These are phyloP conservation scores for Lepus americanus DNA, from an alignment of 2,113 vertebrate species.

Conservation along the genomic window DNA sequence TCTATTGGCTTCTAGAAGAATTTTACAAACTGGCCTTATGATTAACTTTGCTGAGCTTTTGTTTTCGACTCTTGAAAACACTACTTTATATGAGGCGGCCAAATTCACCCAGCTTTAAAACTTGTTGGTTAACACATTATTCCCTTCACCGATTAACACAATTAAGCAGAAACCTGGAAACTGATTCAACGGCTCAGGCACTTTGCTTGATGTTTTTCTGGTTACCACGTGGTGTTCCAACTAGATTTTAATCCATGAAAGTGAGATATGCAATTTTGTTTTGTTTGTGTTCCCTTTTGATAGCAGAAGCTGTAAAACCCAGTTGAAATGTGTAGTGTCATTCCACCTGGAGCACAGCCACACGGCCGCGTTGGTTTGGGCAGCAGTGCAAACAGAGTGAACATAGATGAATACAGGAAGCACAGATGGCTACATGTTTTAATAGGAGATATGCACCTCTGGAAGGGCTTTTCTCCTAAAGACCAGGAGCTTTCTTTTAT, in stretches of 20 bases:
- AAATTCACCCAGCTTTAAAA: not conserved
- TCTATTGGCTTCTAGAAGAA: not conserved
- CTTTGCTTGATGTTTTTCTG: not conserved
- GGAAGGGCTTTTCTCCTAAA: not conserved
- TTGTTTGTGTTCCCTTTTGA: not conserved
- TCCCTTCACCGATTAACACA: not conserved
- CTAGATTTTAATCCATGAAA: not conserved
- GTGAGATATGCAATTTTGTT: not conserved
- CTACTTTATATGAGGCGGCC: not conserved
- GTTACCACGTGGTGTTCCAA: not conserved
- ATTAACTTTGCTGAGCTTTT: not conserved
- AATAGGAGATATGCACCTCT: too few relatives aligned
- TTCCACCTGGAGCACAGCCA: not conserved
- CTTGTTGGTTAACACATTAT: not conserved
- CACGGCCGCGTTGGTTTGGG: not conserved
- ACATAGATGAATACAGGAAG: not conserved
- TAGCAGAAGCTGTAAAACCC: not conserved
- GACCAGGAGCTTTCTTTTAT: not conserved
- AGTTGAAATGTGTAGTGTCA: not conserved
- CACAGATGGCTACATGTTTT: not conserved
- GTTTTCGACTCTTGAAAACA: not conserved
- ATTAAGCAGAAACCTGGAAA: not conserved
- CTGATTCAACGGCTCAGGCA: not conserved
- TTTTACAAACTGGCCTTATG: slow-evolving; percentile 8
- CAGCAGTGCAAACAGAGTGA: not conserved